Base-by-base conservation (phyloP, 2,888 invertebrate species). In the Abrostola tripartita region DNA sequence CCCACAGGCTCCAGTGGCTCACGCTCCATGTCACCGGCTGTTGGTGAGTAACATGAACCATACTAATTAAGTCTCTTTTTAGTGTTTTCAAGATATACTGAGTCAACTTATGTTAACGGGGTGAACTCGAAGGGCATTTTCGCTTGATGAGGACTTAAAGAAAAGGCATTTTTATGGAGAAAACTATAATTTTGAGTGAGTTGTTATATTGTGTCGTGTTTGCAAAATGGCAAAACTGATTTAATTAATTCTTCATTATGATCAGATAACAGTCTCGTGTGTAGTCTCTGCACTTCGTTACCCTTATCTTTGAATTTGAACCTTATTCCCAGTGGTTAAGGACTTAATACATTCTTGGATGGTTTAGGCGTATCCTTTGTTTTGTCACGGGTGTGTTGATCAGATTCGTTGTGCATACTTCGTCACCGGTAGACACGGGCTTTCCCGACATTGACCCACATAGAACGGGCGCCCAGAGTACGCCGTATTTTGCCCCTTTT, bases 1-100 rank as follows among this genome's bases (percentile, higher is more conserved):
- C 98, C 98, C 85, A 98, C 98, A 88, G 98, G 98, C 92, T 98
- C 98, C 86, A 97, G 97, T 88, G 98, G 98, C 91, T 98, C 99
- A 86, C 97, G 99, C 95, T 99, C 99, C 95, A 98, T 99, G 98
- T 99, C 99, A 94, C 99, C 99, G 88, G 98, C 98, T 95, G 98
- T 98, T 94, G 98, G 98, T 98, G 90, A 96, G 98, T 96, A 76
- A 54, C 5, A n/a, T 6, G 36, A 40, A 6, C 40, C 24, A 14
- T 40, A 24, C 5, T 5, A 40, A 40, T 40, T n/a, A 41, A 38
- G 9, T 49, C 7, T 49, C 24, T 2, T 24, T 24, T 24, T 24
- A 24, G 24, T 4, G 1, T 24, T 24, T 24, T 24, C 24, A 4
- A 24, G 1, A 24, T 24, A 24, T 24, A 24, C 4, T 24, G 24